Conservation (phyloP, 2,888 invertebrate species). For the Gerosis bhagava region DNA sequence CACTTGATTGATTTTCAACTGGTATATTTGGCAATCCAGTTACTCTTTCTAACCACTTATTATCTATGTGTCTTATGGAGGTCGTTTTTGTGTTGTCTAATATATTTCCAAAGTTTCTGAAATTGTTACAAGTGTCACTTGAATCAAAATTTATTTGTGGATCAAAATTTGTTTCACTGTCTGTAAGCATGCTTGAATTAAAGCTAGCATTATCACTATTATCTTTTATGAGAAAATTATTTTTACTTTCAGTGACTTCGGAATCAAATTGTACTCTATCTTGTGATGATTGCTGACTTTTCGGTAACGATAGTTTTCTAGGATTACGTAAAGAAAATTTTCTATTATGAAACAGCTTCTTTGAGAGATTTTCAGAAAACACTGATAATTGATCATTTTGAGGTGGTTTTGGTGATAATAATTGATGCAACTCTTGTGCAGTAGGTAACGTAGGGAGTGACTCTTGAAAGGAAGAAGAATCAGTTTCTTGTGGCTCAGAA, state of each 20-base stretch:
- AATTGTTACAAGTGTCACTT: constrained; percentile 6
- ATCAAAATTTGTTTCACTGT: neutral
- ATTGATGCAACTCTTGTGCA: constrained; percentile 57
- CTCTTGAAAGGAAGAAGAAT: constrained; percentile 43
- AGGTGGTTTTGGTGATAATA: constrained; percentile 41
- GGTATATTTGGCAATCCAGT: constrained; percentile 60
- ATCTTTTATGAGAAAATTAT: constrained; percentile 32
- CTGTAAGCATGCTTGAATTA: neutral
- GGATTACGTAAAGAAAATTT: constrained; percentile 90
- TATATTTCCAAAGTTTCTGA: too few species aligned
- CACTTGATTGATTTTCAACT: constrained; percentile 38
- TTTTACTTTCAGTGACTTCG: too few species aligned
- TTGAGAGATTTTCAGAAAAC: constrained; percentile 80
- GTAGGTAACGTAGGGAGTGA: constrained; percentile 55
- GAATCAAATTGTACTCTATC: too few species aligned
- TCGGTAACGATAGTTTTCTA: constrained; percentile 79
- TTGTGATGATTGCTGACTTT: constrained; percentile 36
- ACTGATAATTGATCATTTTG: constrained; percentile 33
- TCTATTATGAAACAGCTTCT: constrained; percentile 86
- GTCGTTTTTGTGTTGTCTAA: too few species aligned
- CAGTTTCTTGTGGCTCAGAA: constrained; percentile 42
- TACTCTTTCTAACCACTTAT: constrained; percentile 71
- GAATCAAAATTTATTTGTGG: neutral
- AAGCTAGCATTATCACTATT: constrained; percentile 21
- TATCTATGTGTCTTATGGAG: too few species aligned